A percentile compares a stretch with the other conserved stretches of the same genome.
These are phyloP conservation scores for Drosophila repletoides DNA, from an alignment of 1,140 invertebrate genomes.

Conservation along the genomic window DNA sequence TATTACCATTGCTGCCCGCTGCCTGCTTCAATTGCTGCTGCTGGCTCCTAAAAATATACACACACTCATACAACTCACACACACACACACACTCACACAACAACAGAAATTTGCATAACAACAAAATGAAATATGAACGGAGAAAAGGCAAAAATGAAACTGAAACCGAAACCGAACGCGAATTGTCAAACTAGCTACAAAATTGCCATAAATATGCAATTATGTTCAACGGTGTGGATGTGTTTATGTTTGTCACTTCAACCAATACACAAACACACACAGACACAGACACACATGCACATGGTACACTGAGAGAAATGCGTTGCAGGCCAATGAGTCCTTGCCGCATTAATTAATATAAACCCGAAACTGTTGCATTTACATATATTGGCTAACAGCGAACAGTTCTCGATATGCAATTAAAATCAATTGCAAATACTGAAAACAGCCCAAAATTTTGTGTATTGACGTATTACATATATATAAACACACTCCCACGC, in stretches of 20 bases:
- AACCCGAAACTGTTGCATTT: constrained; percentile 12
- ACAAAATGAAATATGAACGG: constrained; percentile 53
- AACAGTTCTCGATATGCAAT: constrained; percentile 19
- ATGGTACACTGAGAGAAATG: background rate
- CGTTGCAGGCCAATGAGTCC: no score
- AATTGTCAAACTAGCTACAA: constrained; percentile 48
- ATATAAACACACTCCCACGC: background rate
- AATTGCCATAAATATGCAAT: constrained; percentile 58
- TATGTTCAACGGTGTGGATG: constrained; percentile 35
- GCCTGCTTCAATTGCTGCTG: constrained; percentile 38
- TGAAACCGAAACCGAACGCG: constrained; percentile 46
- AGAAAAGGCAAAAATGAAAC: constrained; percentile 6
- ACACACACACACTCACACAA: constrained; percentile 10
- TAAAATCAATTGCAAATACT: constrained; percentile 17
- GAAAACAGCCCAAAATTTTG: no score
- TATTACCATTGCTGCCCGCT: constrained; percentile 17
- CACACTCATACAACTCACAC: constrained; percentile 16
- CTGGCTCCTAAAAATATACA: constrained; percentile 4
- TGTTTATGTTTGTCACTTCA: constrained; percentile 32
- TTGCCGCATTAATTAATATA: constrained; percentile 18
- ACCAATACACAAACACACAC: background rate
- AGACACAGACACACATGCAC: background rate
- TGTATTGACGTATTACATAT: background rate
- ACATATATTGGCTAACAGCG: constrained; percentile 12
- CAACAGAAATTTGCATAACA: constrained; percentile 60